These are phyloP conservation scores for Diploscapter pachys DNA, from an alignment of 1,140 invertebrate genomes.

Conservation along the genomic window DNA sequence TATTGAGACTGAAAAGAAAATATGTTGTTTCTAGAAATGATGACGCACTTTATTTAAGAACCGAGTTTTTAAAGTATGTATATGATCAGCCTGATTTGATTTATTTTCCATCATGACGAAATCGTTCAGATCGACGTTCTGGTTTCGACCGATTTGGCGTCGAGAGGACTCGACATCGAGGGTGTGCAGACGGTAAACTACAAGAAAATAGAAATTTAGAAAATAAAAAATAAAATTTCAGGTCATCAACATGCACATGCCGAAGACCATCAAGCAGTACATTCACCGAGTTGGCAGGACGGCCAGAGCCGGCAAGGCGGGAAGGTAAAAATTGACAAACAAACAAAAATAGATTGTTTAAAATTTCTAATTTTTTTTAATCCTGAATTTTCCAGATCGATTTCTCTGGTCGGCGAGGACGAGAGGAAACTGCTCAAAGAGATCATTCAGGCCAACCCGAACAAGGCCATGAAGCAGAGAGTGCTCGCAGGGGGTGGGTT, in stretches of 20 bases:
- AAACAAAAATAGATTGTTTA: no score
- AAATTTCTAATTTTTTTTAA: no score
- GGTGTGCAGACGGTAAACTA: slow-evolving; percentile 80
- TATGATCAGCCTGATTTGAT: no score
- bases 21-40: no score
- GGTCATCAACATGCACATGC: slow-evolving; percentile 92
- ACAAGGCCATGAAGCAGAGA: slow-evolving; percentile 75
- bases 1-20: no score
- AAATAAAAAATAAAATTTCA: slow-evolving; percentile 45
- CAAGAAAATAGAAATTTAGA: slow-evolving; percentile 39
- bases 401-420: slow-evolving; percentile 85
- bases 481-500: slow-evolving; percentile 72
- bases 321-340: slow-evolving; percentile 1
- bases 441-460: slow-evolving; percentile 73
- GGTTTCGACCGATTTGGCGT: slow-evolving; percentile 91
- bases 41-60: no score
- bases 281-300: slow-evolving; percentile 83
- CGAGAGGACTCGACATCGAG: slow-evolving; percentile 89
- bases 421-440: slow-evolving; percentile 85
- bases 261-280: slow-evolving; percentile 86
- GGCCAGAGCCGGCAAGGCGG: slow-evolving; percentile 26
- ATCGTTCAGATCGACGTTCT: slow-evolving; percentile 74
- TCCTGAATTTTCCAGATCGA: slow-evolving; percentile 62
- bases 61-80: no score
- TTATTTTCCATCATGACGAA: no score